Evolutionary conservation across 2,888 invertebrate species (phyloP), one percentile per base, ranked within the genome.

Genomic region (Campopleginae sp.): DNA sequence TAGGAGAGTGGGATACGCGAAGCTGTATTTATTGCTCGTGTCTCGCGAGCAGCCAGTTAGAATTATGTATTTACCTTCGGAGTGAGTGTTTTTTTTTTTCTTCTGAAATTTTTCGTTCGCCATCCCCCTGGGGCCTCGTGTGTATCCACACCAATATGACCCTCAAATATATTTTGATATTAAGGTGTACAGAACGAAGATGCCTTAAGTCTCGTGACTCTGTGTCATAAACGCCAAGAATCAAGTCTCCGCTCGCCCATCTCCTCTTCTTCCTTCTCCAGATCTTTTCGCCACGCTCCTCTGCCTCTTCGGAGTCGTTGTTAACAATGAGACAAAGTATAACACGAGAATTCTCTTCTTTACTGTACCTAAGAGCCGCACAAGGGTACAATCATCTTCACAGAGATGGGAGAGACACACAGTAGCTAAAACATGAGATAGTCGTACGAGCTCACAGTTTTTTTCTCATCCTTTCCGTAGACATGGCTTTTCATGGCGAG

Each of bases 351-450:
- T 46, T 14, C 14, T 66, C 33, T 76, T 51, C 44, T 92, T 93
- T 92, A 92, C 91, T 91, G 90, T 91, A 92, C 91, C 90, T 91
- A 91, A 92, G 92, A 92, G 92, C 82, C 89, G 89, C 91, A 88
- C 91, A 90, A 89, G 90, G 90, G 91, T 91, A 90, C 91, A 91
- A 91, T 92, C 91, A 91, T 92, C 89, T 88, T 86, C 86, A 84
- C 80, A 80, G 87, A 90, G 90, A 92, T 91, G 90, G 44, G 31
- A 38, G 48, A 51, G 5, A 48, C 88, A 88, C 90, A 91, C 89
- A 90, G 89, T 92, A 90, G 90, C 87, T 89, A 88, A 91, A 90
- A 90, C 89, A 89, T 87, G 89, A 89, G 88, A 87, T 86, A 84
- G 83, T 85, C 79, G 17, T 5, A 61, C 48, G 10, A 68, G 66